Conservation (phyloP, 2,888 invertebrate species). For the Heliconius ethilla region DNA sequence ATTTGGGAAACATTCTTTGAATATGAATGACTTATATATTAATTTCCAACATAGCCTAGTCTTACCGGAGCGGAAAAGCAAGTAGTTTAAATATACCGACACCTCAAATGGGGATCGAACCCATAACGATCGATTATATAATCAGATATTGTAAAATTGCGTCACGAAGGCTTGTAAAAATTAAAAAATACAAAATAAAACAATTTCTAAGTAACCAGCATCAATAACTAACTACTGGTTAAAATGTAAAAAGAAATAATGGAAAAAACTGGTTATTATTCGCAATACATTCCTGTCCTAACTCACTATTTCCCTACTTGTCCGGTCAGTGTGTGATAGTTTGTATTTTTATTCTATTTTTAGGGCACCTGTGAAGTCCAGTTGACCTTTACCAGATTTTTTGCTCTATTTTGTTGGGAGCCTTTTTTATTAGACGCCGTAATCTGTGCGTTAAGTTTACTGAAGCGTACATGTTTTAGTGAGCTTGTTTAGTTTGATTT, state of each 20-base stretch:
- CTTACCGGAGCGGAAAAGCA: too few relatives aligned
- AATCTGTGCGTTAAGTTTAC: constrained; percentile 42
- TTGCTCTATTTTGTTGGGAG: constrained; percentile 46
- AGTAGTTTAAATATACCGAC: too few relatives aligned
- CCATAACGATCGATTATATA: too few relatives aligned
- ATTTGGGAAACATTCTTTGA: too few relatives aligned
- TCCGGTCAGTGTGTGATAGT: constrained; percentile 61
- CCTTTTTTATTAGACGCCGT: constrained; percentile 44
- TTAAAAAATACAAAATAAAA: too few relatives aligned
- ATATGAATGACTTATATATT: too few relatives aligned
- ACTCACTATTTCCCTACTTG: constrained; percentile 47
- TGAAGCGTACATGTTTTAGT: constrained; percentile 29
- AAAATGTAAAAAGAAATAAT: not conserved
- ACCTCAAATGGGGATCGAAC: too few relatives aligned
- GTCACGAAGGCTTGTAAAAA: too few relatives aligned
- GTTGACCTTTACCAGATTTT: constrained; percentile 50
- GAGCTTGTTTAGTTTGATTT: constrained; percentile 12
- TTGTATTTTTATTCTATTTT: constrained; percentile 64
- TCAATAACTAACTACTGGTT: not conserved
- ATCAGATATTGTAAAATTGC: too few relatives aligned
- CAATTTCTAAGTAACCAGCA: too few relatives aligned
- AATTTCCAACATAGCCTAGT: too few relatives aligned
- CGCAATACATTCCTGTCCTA: constrained; percentile 46
- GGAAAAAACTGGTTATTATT: not conserved
- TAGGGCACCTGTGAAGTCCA: constrained; percentile 56